phyloP scores from a whole-genome alignment of 2,113 vertebrate species.

The Geococcyx californianus region DNA sequence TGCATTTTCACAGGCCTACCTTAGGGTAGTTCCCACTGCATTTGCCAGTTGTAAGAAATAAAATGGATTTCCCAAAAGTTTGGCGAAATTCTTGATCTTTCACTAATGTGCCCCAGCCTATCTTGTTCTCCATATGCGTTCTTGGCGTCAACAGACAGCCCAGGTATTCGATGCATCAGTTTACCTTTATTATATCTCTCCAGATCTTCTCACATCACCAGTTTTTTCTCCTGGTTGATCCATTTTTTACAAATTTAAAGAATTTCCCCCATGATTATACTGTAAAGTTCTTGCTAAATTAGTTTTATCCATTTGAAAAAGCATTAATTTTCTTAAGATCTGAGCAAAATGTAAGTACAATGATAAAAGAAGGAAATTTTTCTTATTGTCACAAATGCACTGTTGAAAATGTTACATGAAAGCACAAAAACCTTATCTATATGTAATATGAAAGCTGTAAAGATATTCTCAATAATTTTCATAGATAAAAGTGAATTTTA shows the following conservation, averaged over 20 bases:
- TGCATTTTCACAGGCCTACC: background rate
- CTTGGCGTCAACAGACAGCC: background rate
- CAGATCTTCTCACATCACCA: background rate
- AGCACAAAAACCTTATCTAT: background rate
- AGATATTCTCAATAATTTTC: background rate
- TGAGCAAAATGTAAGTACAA: background rate
- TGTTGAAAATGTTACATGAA: background rate
- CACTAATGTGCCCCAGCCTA: rapidly evolving
- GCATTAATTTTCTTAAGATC: background rate
- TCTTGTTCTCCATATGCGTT: background rate
- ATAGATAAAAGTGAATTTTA: background rate
- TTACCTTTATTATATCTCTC: background rate
- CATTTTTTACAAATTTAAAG: background rate
- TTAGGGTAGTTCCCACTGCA: background rate
- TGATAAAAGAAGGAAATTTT: background rate
- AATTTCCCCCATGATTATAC: background rate
- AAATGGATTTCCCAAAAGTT: background rate
- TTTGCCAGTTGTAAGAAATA: background rate
- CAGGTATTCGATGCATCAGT: background rate
- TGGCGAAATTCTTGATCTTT: background rate
- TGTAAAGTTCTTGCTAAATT: background rate
- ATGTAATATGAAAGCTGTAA: background rate
- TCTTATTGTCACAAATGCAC: background rate
- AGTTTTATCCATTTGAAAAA: background rate
- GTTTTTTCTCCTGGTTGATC: background rate